A percentile compares a stretch with the other conserved stretches of the same genome.
phyloP scores from a whole-genome alignment of 2,113 vertebrate species.

The Lathamus discolor region DNA sequence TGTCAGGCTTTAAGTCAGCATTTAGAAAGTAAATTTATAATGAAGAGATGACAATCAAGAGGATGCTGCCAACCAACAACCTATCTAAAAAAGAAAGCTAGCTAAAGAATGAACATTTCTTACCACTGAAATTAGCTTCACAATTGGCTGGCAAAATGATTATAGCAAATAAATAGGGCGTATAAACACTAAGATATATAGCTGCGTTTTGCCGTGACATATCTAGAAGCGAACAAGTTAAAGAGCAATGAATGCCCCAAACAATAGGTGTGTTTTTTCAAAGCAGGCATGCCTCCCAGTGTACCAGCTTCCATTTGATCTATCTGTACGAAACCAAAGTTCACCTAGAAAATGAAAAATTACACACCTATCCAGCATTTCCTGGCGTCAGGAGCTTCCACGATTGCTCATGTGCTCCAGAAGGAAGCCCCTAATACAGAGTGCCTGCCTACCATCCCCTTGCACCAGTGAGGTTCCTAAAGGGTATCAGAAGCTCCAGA shows the following conservation, averaged over 20 bases:
- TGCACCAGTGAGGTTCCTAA: background rate
- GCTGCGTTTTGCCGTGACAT: background rate
- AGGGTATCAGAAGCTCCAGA: background rate
- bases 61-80: constrained; percentile 10
- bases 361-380: background rate
- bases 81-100: background rate
- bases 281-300: background rate
- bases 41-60: constrained; percentile 59
- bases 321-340: background rate
- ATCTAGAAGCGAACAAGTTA: background rate
- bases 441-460: background rate
- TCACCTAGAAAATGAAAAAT: background rate
- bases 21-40: constrained; percentile 64
- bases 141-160: background rate
- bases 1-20: constrained; percentile 58
- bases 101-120: background rate
- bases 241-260: background rate
- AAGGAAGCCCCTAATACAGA: background rate
- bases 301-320: background rate
- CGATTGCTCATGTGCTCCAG: background rate
- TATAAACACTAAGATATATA: background rate
- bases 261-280: background rate
- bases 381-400: background rate
- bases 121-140: constrained; percentile 22
- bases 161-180: background rate